Evolutionary conservation across 2,113 vertebrate genomes (phyloP), one percentile per base, ranked within the genome.

Genomic region (Prunella fulvescens): DNA sequence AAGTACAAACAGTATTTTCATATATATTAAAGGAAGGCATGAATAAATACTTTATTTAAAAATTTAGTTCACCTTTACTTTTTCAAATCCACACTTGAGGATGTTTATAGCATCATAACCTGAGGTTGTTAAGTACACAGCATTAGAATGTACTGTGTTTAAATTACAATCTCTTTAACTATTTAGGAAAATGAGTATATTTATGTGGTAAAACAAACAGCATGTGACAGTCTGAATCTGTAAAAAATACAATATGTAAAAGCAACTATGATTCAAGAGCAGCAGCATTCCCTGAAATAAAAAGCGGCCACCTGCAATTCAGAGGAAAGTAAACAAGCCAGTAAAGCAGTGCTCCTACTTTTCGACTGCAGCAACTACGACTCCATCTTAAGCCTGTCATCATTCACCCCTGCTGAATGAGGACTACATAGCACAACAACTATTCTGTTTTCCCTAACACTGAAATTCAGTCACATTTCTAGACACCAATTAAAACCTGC

Each of bases 301-400:
- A 88, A 66, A 66, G 65, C 8, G 1, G 74, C 79, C 81, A 86
- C 90, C 85, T 94, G 90, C 81, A 88, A 92, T 22, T 76, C 3
- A 48, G 87, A 80, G 88, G n/a, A 72, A 93, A 85, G 53, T 72
- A 95, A 94, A 97, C 91, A 95, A 86, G 72, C 53, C 90, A 57
- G 50, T 31, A 48, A 92, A 92, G 86, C 92, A 83, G 26, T 2
- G 54, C 44, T 90, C 67, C 80, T 62, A 73, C 72, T 94, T 84
- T 39, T 39, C 28, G 3, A 78, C 1, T 88, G 86, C 81, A 97
- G 86, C 60, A 83, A 64, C 86, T 64, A 78, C 23, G 95, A 78
- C 95, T 95, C 95, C 94, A 95, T 96, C 92, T 96, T 96, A 94
- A 95, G 61, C 44, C 76, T 84, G 86, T 88, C 91, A 92, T 93